These are phyloP conservation scores for Petrolisthes cinctipes DNA, from an alignment of 2,888 invertebrate genomes.

Conservation along the genomic window DNA sequence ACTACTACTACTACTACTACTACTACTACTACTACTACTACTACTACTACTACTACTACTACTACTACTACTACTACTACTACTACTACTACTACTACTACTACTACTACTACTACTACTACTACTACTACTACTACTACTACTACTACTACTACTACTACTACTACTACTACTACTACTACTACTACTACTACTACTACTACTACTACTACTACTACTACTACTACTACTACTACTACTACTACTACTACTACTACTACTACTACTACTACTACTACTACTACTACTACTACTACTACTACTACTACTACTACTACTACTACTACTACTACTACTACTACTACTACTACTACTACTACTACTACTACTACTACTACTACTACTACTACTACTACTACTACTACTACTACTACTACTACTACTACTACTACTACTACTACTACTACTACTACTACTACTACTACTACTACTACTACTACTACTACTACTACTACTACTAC, in stretches of 20 bases:
- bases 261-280: constrained; percentile 5
- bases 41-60: background rate
- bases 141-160: background rate
- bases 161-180: background rate
- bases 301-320: constrained; percentile 2
- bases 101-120: background rate
- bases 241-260: constrained; percentile 4
- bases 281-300: constrained; percentile 3
- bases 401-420: background rate
- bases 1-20: background rate
- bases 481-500: background rate
- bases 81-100: background rate
- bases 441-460: constrained; percentile 4
- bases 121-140: background rate
- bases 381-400: background rate
- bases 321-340: constrained; percentile 5
- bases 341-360: background rate
- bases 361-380: constrained; percentile 9
- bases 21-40: background rate
- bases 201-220: background rate
- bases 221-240: background rate
- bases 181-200: background rate
- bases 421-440: constrained; percentile 3
- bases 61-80: background rate
- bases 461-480: background rate